Evolutionary conservation across 2,797 vertebrate species (phyloP), one percentile per base, ranked within the genome.

Genomic region (Galago senegalensis): DNA sequence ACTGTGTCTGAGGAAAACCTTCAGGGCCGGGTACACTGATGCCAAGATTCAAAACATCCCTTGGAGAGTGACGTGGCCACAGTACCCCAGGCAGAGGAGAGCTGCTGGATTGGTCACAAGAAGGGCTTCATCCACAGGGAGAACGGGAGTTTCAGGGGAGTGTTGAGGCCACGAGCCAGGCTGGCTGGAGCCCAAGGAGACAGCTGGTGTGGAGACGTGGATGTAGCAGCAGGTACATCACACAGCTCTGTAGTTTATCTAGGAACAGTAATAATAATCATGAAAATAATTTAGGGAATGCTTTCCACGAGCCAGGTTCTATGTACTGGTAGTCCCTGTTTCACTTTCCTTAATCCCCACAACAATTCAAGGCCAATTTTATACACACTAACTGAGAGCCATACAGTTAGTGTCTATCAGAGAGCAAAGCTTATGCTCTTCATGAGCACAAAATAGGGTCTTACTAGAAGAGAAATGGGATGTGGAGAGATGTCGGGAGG

Each of bases 171-270:
- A 6, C 8, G 61, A 92, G 95, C 95, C 85, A 92, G 91, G n/a
- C 18, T 95, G 96, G 96, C 97, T 31, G 46, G 91, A 79, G 37
- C 81, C 93, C 89, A 97, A 82, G 81, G 81, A 94, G 95, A 96
- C 97, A 97, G 93, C 96, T 97, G 96, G 96, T 85, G 27, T 77
- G 76, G 91, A 84, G 93, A 95, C 14, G 2, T 49, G 76, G 63
- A 12, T 73, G 60, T 53, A 84, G 87, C 77, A 80, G 91, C 89
- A 96, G 93, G 95, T 93, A 91, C 11, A 76, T 90, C 37, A 40
- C 5, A 7, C 3, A 56, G 46, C 70, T n/a, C 92, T 89, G 93
- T 79, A 92, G 87, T 94, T 97, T 58, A 95, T 96, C 93, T 92
- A 89, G 95, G 72, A 95, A 94, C 90, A 79, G 77, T 80, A 65